These are phyloP conservation scores for Dasyornis broadbenti DNA, from an alignment of 2,113 vertebrate species.

Conservation along the genomic window DNA sequence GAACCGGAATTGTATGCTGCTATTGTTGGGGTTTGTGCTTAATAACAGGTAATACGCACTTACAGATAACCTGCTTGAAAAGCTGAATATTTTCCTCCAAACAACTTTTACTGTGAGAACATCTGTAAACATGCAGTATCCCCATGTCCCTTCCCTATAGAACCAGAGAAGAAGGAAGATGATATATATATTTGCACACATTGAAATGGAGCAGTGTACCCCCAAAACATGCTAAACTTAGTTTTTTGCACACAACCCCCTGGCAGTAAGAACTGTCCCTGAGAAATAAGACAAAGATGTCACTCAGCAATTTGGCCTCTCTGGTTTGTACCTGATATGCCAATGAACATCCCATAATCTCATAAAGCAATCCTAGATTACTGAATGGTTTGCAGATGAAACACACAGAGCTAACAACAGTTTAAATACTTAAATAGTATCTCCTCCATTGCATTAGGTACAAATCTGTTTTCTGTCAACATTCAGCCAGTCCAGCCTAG, in stretches of 20 bases:
- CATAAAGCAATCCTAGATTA: not conserved
- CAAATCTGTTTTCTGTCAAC: not conserved
- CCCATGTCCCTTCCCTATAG: not conserved
- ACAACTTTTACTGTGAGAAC: not conserved
- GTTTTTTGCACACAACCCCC: not conserved
- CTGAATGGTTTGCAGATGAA: not conserved
- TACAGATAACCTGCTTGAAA: not conserved
- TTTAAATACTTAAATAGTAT: conserved; percentile 4
- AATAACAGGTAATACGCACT: not conserved
- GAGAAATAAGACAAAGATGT: not conserved
- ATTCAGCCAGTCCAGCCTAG: not conserved
- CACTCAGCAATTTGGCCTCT: not conserved
- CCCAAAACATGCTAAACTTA: not conserved
- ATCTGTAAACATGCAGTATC: not conserved
- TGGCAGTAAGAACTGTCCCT: not conserved
- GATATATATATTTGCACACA: not conserved
- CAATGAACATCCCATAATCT: not conserved
- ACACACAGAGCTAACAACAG: not conserved
- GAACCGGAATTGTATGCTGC: not conserved
- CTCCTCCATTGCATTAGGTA: not conserved
- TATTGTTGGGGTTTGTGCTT: not conserved
- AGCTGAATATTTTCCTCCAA: not conserved
- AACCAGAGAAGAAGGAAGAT: not conserved
- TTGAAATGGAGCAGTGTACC: not conserved
- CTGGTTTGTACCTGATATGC: not conserved